phyloP scores from a whole-genome alignment of 2,113 vertebrate species.

The Cyanistes caeruleus region DNA sequence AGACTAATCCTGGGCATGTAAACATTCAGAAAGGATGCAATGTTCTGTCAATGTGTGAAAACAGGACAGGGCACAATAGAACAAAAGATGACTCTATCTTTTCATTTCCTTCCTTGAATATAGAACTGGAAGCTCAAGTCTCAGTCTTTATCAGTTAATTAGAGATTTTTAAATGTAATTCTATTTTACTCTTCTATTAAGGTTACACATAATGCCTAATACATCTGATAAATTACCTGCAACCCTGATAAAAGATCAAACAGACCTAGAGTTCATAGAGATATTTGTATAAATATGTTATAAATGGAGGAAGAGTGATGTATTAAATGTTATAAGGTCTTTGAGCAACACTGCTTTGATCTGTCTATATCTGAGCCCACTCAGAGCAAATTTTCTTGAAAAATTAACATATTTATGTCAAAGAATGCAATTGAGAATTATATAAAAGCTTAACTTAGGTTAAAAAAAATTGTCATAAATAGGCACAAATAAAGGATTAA shows the following conservation, averaged over 20 bases:
- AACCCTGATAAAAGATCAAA: constrained; percentile 7
- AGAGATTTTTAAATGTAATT: not conserved
- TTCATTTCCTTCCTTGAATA: not conserved
- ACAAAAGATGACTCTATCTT: not conserved
- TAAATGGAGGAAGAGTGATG: not conserved
- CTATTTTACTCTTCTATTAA: not conserved
- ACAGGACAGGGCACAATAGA: not conserved
- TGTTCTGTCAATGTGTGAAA: not conserved
- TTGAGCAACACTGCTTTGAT: not conserved
- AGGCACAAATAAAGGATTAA: not conserved
- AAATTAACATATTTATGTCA: not conserved
- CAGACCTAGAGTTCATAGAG: not conserved
- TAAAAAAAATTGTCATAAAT: not conserved
- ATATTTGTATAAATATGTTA: not conserved
- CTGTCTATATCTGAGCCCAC: not conserved
- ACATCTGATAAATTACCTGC: not conserved
- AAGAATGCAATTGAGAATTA: not conserved
- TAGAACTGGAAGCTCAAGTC: not conserved
- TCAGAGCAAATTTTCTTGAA: not conserved
- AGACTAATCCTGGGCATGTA: not conserved
- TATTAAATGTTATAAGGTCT: not conserved
- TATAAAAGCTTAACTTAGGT: not conserved
- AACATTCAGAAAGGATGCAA: not conserved
- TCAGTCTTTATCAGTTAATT: not conserved
- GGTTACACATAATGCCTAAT: not conserved